These are phyloP conservation scores for Zaprionus kolodkinae DNA, from an alignment of 1,140 invertebrate genomes.

Conservation along the genomic window DNA sequence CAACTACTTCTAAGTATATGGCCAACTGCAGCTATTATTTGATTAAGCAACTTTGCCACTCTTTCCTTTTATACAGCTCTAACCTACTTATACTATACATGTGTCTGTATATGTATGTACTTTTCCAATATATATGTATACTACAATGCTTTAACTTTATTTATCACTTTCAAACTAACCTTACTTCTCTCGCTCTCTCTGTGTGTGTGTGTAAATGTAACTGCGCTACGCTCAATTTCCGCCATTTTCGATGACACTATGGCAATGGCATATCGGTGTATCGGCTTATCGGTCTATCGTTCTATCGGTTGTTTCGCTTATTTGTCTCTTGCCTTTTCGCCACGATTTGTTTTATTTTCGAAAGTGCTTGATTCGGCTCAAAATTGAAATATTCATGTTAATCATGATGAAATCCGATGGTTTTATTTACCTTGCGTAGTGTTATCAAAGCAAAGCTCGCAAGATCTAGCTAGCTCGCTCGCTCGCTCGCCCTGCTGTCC, in stretches of 20 bases:
- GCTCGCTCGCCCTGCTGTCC: neutral
- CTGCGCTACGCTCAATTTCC: neutral
- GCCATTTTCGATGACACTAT: slow-evolving; percentile 18
- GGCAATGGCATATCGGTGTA: slow-evolving; percentile 3
- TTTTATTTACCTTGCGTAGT: slow-evolving; percentile 15
- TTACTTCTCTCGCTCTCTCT: neutral
- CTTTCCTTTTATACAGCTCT: slow-evolving; percentile 18
- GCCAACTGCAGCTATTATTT: slow-evolving; percentile 20
- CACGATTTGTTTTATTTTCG: neutral
- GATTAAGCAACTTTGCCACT: slow-evolving; percentile 16
- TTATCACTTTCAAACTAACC: slow-evolving; percentile 17
- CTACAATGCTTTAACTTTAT: slow-evolving; percentile 16
- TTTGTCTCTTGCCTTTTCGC: neutral
- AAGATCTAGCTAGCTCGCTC: slow-evolving; percentile 1
- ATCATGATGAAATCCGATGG: neutral
- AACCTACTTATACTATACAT: neutral
- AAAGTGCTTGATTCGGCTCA: neutral
- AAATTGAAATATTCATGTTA: slow-evolving; percentile 10
- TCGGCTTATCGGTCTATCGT: neutral
- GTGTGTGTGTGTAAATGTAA: neutral
- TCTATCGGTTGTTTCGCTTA: neutral
- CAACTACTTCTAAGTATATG: slow-evolving; percentile 17
- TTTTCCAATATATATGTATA: neutral
- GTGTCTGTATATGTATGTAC: neutral
- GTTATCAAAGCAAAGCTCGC: slow-evolving; percentile 8